Conservation (phyloP, 1,140 invertebrate species). For the Drosophila serrata region DNA sequence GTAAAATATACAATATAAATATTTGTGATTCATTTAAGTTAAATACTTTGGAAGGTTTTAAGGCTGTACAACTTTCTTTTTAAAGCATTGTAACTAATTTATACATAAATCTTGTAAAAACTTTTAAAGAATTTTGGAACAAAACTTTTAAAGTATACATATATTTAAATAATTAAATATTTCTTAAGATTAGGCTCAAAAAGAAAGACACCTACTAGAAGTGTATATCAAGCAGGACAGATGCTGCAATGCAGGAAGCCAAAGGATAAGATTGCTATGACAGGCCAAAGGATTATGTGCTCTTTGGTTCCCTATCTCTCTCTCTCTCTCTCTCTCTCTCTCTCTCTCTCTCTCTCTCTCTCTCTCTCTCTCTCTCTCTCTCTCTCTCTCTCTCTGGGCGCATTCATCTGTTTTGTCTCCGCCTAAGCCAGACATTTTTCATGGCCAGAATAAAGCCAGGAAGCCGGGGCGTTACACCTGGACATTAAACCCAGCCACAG, state of each 20-base stretch:
- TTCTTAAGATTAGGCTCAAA: not conserved
- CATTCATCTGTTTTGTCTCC: slow-evolving; percentile 7
- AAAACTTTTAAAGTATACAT: not conserved
- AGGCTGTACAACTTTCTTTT: not conserved
- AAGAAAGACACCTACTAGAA: slow-evolving; percentile 1
- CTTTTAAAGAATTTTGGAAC: not conserved
- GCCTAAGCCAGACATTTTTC: slow-evolving; percentile 68
- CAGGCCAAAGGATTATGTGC: slow-evolving; percentile 69
- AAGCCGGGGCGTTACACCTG: slow-evolving; percentile 39
- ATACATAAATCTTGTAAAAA: not conserved
- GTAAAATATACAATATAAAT: not conserved
- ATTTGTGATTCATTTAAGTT: not conserved
- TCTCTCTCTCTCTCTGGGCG: not conserved
- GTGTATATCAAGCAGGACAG: slow-evolving; percentile 23
- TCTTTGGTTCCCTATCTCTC: slow-evolving; percentile 5
- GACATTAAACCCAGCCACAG: slow-evolving; percentile 21
- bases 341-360: too few species aligned
- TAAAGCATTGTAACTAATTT: not conserved
- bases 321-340: too few species aligned
- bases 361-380: too few species aligned
- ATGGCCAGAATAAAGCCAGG: slow-evolving; percentile 26
- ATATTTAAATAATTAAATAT: not conserved
- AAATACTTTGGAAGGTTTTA: too few species aligned
- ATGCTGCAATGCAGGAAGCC: slow-evolving; percentile 25
- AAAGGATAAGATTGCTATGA: slow-evolving; percentile 33